Base-by-base conservation (phyloP, 2,113 vertebrate genomes). In the Gallinago jamesoni region DNA sequence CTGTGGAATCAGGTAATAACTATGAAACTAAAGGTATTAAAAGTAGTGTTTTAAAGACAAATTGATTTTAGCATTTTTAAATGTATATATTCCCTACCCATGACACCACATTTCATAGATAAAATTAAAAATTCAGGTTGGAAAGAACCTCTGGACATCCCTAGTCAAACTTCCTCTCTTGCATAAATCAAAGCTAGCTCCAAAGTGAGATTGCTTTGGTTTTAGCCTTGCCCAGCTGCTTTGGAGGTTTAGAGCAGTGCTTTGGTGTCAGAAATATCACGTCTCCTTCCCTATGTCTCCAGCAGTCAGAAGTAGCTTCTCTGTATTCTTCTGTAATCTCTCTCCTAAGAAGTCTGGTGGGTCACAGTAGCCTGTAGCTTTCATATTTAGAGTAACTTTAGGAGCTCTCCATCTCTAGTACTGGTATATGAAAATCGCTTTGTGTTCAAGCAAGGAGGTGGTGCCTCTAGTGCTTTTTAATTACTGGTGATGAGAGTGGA, bases 201-300 rank as follows among this genome's bases (percentile, higher is more conserved):
- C 21, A 33, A n/a, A 45, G 23, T 23, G 50, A 60, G 17, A 74
- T 6, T 1, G 12, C 23, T 22, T 18, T 81, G 25, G 7, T 55
- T 41, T 39, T 12, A 86, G 15, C 22, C 14, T 75, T 50, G 31
- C 8, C 31, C 25, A 57, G 43, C 15, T 28, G 12, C 2, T 56
- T 41, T 69, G 23, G 13, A 52, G 24, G 50, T 52, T 52, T 52
- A 24, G 25, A 52, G 24, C 50, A 52, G 50, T 52, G 24, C 50
- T 52, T 52, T 52, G 50, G 10, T 13, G 59, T 64, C 4, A 50
- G 24, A 75, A 83, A 53, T 25, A 70, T 18, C 12, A 52, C 4
- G 6, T 66, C 21, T 77, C 14, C 45, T 41, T 64, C 11, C 3
- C 0, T 0, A 1, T 14, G 16, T 56, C 35, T 78, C 18, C 45